Conservation (phyloP, 64 coral and sea anemone genomes). For the Pocillopora damicornis region DNA sequence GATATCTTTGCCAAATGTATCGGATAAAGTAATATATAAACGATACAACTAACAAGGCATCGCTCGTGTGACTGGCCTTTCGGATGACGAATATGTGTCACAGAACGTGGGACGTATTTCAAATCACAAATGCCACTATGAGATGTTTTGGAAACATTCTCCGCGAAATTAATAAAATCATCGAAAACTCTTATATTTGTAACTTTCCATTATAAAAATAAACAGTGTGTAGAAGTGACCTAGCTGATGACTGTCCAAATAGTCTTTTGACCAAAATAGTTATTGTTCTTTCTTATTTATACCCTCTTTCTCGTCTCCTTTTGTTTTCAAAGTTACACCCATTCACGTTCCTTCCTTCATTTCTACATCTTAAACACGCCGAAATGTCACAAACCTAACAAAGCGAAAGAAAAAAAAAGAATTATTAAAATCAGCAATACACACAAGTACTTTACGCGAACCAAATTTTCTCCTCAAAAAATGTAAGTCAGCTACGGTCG, state of each 20-base stretch:
- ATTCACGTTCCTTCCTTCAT: too few relatives aligned
- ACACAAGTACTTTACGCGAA: too few relatives aligned
- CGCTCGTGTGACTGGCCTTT: constrained; percentile 30
- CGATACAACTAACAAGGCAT: constrained; percentile 22
- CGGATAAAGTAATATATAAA: constrained; percentile 8
- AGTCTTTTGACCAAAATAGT: constrained; percentile 20
- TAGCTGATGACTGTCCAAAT: constrained; percentile 37
- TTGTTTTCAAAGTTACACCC: constrained; percentile 16
- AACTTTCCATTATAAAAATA: constrained; percentile 57
- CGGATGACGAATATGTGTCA: constrained; percentile 38
- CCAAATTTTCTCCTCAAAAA: too few relatives aligned
- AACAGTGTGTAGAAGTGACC: constrained; percentile 30
- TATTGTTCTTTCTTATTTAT: neutral
- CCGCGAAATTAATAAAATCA: constrained; percentile 33
- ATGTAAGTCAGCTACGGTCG: too few relatives aligned
- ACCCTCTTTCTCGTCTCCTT: constrained; percentile 32
- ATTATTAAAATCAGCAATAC: too few relatives aligned
- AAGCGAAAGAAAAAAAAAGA: too few relatives aligned
- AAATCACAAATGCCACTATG: constrained; percentile 45
- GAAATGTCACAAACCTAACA: too few relatives aligned
- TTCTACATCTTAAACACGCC: too few relatives aligned
- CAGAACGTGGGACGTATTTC: constrained; percentile 28
- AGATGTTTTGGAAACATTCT: constrained; percentile 53
- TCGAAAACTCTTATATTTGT: constrained; percentile 30
- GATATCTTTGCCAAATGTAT: too few relatives aligned